Conservation (phyloP, 2,113 vertebrate genomes). For the Meriones unguiculatus region DNA sequence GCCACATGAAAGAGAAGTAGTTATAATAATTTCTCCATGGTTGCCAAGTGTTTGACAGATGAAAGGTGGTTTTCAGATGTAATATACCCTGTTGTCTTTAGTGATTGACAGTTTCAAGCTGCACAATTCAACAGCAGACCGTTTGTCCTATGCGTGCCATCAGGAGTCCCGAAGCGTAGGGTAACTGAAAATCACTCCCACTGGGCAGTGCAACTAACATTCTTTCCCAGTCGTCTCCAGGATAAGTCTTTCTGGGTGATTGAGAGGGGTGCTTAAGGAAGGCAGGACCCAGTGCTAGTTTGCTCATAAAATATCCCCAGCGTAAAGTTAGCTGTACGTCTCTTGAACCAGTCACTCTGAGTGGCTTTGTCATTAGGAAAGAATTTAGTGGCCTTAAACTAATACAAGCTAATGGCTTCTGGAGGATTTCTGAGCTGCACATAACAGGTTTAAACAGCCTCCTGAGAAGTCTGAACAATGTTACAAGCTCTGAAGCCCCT, state of each 20-base stretch:
- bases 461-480: conserved; percentile 79
- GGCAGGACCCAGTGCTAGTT: conserved; percentile 75
- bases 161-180: conserved; percentile 12
- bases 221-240: conserved; percentile 5
- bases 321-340: conserved; percentile 75
- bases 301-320: conserved; percentile 78
- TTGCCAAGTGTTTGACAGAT: not conserved
- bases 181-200: conserved; percentile 40
- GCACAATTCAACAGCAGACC: conserved; percentile 5
- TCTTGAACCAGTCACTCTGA: conserved; percentile 84
- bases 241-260: conserved; percentile 52
- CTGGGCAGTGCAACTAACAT: not conserved
- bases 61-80: not conserved
- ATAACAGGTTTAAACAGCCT: conserved; percentile 82
- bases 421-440: conserved; percentile 83
- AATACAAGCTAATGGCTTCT: conserved; percentile 85
- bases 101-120: not conserved
- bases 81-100: not conserved
- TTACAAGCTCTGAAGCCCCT: conserved; percentile 67
- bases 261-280: conserved; percentile 69
- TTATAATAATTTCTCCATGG: not conserved
- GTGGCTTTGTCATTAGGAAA: conserved; percentile 87
- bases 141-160: not conserved
- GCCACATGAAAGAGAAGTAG: not conserved
- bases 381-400: conserved; percentile 86